Base-by-base conservation (phyloP, 2,888 invertebrate species). In the Cabera pusaria region DNA sequence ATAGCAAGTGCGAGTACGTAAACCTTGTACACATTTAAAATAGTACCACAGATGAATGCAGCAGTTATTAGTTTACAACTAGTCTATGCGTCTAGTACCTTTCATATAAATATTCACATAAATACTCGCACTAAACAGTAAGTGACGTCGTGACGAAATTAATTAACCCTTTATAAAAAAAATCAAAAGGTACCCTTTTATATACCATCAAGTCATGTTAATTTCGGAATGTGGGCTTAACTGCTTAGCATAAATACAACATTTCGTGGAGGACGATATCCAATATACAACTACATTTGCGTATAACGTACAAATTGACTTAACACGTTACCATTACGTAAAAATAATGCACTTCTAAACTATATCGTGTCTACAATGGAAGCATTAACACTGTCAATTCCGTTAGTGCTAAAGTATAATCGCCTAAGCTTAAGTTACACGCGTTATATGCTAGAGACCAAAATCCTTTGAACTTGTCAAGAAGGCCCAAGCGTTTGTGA, bases 321-420 rank as follows among this genome's bases (percentile, higher is more conserved):
- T 39, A 22, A 29, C 18, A 38, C 21, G 10, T 32, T 21, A 46
- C 48, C 45, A 52, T 36, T 40, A 44, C 39, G 42, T 64, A 53
- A 59, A 64, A 58, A 64, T 62, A 59, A 64, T 60, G 71, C 68
- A 65, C 59, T 49, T 57, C 64, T 72, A 70, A 63, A 59, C 62
- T 65, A 67, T 25, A 25, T 37, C 28, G 34, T 66, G 69, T 66
- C 60, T 65, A 66, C 54, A 64, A 67, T 83, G 87, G 86, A 87
- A 87, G 86, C 86, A 82, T 85, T 63, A 74, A 76, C 74, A 74
- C 71, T 61, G 65, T 85, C 86, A 88, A 87, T 87, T 88, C 87
- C 87, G 64, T 82, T 75, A 85, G 86, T 86, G 85, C 85, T 74
- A 80, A 74, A 60, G 64, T 67, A 65, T 62, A 66, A 58, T 60